Conservation (phyloP, 2,888 invertebrate species). For the Beris chalybata region DNA sequence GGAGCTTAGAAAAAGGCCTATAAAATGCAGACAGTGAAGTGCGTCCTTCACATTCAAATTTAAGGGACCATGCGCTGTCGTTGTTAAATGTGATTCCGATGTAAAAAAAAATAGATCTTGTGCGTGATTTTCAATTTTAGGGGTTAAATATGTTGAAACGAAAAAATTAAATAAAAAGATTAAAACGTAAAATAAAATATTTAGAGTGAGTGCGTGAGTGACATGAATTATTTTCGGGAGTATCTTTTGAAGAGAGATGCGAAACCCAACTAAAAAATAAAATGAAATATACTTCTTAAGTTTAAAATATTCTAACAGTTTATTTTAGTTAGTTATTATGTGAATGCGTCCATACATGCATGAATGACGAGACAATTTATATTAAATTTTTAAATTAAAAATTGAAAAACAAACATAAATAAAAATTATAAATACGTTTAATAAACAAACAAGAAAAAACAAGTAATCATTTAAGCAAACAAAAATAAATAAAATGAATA, state of each 20-base stretch:
- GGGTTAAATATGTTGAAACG: too few species aligned
- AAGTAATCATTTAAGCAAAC: constrained; percentile 28
- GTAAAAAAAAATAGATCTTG: not conserved
- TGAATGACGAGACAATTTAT: constrained; percentile 37
- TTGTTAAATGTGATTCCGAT: constrained; percentile 17
- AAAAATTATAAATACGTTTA: constrained; percentile 35
- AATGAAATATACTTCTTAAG: constrained; percentile 10
- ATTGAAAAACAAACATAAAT: constrained; percentile 34
- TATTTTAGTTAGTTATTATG: constrained; percentile 32
- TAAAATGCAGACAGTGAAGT: constrained; percentile 7
- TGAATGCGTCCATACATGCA: constrained; percentile 30
- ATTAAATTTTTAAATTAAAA: constrained; percentile 38
- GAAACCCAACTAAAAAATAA: not conserved
- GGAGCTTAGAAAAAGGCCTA: too few species aligned
- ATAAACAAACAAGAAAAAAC: constrained; percentile 31
- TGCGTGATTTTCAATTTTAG: too few species aligned
- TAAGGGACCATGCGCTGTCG: constrained; percentile 9
- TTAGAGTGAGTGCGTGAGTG: too few species aligned
- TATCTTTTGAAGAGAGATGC: not conserved
- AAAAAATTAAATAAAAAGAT: too few species aligned
- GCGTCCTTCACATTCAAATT: not conserved
- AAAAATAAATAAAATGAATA: constrained; percentile 33
- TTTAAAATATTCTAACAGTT: constrained; percentile 31
- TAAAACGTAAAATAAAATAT: too few species aligned
- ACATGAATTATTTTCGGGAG: not conserved